A percentile compares a stretch with the other conserved stretches of the same genome.
These are phyloP conservation scores for Nothocercus julius DNA, from an alignment of 2,113 vertebrate genomes.

Conservation along the genomic window DNA sequence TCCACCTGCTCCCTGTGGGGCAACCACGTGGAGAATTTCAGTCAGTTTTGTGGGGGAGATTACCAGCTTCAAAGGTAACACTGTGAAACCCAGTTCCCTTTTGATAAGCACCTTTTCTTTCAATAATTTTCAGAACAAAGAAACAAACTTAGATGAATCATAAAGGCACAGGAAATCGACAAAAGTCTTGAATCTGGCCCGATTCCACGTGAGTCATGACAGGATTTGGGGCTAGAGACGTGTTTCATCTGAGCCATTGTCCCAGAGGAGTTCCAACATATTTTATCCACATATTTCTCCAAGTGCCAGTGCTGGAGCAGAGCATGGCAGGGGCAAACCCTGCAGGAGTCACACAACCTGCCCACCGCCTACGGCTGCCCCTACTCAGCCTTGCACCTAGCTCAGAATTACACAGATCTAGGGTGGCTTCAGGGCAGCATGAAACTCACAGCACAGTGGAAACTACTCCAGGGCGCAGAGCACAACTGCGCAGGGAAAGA, in stretches of 20 bases:
- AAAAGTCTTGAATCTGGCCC: not conserved
- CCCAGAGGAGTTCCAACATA: not conserved
- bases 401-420: not conserved
- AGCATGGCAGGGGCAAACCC: not conserved
- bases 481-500: not conserved
- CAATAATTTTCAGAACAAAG: conserved; percentile 47
- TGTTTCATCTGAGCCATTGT: not conserved
- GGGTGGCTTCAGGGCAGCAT: not conserved
- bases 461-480: not conserved
- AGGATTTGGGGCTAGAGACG: not conserved
- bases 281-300: rapidly evolving
- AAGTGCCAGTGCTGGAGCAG: rapidly evolving
- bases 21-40: conserved; percentile 1
- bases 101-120: conserved; percentile 18
- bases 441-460: rapidly evolving
- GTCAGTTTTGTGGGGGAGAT: not conserved
- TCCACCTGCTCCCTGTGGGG: not conserved
- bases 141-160: conserved; percentile 48
- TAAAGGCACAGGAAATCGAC: not conserved
- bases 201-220: not conserved
- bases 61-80: conserved; percentile 47
- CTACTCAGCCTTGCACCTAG: rapidly evolving
- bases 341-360: rapidly evolving
- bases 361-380: not conserved
- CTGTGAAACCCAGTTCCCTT: conserved; percentile 46